Base-by-base conservation (phyloP, 2,797 vertebrate species). In the Alectoris magna region DNA sequence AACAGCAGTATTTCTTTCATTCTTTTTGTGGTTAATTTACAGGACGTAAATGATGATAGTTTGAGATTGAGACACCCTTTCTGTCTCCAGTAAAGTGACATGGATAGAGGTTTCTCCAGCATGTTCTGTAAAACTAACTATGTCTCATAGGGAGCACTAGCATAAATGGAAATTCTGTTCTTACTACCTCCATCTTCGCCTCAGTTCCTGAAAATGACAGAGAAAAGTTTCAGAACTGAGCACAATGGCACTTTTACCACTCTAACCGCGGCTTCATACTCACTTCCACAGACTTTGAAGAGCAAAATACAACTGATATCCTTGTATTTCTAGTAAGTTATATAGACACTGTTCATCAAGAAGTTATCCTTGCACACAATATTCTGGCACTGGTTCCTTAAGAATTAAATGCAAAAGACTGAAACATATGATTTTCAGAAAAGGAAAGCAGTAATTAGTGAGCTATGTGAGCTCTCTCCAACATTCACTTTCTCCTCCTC, bases 321-420 rank as follows among this genome's bases (percentile, higher is more conserved):
- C 2, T 2, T 11, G 4, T 4, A 69, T 38, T 41, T 78, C 43
- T 43, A 2, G 0, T 5, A 16, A 41, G 0, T 55, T 60, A 18
- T 10, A 6, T 12, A 3, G 12, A 34, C 2, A 19, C 0, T 71
- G 53, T 73, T 63, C 16, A 36, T n/a, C 10, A 36, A 46, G 9
- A 10, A 78, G 48, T 66, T 55, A 23, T 44, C 6, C 7, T 49
- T 41, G 22, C 8, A 41, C 2, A 31, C 14, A 70, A 4, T 43
- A 48, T 5, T 53, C 2, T 43, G 19, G 3, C 24, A 43, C 8
- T 63, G 6, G 2, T 19, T 73, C 6, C 6, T 9, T 64, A 4
- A 3, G 15, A 58, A 17, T 16, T 48, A 90, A 69, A 23, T 3
- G 3, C 8, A 69, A 38, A 53, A 4, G 9, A 12, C 26, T 14